phyloP scores from a whole-genome alignment of 2,113 vertebrate genomes.

The Prinia subflava region DNA sequence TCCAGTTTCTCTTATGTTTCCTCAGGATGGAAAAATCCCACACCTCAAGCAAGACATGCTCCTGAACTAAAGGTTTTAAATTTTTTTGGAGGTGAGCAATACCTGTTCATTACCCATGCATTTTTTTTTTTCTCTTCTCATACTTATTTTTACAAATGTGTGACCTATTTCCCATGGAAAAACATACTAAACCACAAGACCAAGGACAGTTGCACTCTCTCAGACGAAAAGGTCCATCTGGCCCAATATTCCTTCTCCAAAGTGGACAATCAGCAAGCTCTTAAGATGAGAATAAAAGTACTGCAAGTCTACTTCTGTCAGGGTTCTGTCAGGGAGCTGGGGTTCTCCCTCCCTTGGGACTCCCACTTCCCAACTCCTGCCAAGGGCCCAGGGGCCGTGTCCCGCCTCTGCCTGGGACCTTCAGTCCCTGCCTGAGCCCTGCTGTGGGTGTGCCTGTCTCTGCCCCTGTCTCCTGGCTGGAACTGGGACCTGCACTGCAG shows the following conservation, averaged over 20 bases:
- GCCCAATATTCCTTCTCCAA: background rate
- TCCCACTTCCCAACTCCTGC: fast-evolving
- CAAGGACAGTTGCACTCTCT: background rate
- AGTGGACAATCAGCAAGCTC: fast-evolving
- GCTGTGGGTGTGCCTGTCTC: background rate
- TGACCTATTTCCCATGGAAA: background rate
- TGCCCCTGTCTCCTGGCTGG: background rate
- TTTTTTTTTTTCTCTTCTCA: background rate
- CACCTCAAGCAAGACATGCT: background rate
- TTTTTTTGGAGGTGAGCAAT: background rate
- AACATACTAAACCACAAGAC: background rate
- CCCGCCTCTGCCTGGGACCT: background rate
- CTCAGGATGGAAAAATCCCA: background rate
- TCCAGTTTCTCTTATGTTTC: background rate
- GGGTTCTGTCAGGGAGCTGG: background rate
- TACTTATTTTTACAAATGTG: background rate
- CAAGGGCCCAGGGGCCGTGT: fast-evolving
- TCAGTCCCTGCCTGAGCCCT: background rate
- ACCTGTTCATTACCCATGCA: background rate
- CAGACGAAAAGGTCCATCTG: background rate
- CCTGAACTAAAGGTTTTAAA: background rate
- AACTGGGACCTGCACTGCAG: background rate
- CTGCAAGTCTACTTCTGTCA: background rate
- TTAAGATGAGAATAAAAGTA: background rate
- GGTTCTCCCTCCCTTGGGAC: fast-evolving